Conservation (phyloP, 2,888 invertebrate species). For the Idaea biselata region DNA sequence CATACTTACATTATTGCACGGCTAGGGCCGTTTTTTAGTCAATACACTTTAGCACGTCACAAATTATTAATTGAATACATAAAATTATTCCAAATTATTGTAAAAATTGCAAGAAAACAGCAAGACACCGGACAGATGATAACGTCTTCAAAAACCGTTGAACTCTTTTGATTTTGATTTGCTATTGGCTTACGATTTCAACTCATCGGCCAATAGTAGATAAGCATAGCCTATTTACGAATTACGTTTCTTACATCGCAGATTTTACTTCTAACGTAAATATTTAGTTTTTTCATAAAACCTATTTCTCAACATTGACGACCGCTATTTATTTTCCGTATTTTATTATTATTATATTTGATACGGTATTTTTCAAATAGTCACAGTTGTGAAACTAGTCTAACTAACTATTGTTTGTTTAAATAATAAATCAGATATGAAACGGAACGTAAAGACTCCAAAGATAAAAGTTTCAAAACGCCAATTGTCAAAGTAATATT, state of each 20-base stretch:
- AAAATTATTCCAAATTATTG: slow-evolving; percentile 52
- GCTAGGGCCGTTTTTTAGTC: slow-evolving; percentile 60
- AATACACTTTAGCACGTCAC: slow-evolving; percentile 44
- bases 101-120: slow-evolving; percentile 42
- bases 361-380: no score
- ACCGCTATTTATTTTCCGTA: no score
- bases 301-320: no score
- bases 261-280: not conserved
- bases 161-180: slow-evolving; percentile 56
- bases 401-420: no score
- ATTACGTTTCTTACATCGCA: slow-evolving; percentile 40
- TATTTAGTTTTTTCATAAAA: no score
- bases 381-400: no score
- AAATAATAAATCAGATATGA: not conserved
- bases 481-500: not conserved
- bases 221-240: slow-evolving; percentile 23
- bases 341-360: no score
- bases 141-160: slow-evolving; percentile 74
- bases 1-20: slow-evolving; percentile 61
- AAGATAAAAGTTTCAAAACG: not conserved
- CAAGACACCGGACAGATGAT: slow-evolving; percentile 64
- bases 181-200: slow-evolving; percentile 47
- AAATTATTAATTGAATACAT: slow-evolving; percentile 38
- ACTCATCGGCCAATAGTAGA: slow-evolving; percentile 45
- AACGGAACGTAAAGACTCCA: not conserved